Percentiles rank a stretch among this genome's conserved stretches.
Conservation (phyloP, 35 echinoderm and acorn worm species). For the Stichopus chloronotus region DNA sequence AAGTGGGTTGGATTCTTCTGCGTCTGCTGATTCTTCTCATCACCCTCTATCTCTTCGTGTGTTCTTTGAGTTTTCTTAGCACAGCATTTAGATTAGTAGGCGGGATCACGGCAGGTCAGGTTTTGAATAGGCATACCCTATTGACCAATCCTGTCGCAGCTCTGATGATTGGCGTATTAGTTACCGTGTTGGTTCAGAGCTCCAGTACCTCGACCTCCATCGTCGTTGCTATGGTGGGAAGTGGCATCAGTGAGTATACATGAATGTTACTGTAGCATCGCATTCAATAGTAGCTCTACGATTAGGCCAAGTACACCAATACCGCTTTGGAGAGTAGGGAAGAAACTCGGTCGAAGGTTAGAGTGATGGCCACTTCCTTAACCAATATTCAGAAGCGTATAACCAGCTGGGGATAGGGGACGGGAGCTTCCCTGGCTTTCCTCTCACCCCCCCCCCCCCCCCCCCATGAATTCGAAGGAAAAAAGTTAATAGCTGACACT, state of each 20-base stretch:
- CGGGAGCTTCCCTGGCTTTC: too few species aligned
- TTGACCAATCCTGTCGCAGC: conserved; percentile 76
- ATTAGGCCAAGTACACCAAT: background rate
- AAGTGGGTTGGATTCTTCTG: conserved; percentile 15
- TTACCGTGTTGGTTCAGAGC: conserved; percentile 85
- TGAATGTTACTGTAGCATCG: too few species aligned
- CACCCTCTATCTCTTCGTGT: conserved; percentile 85
- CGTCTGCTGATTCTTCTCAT: conserved; percentile 45
- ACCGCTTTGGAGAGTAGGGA: background rate
- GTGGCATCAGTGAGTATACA: conserved; percentile 6
- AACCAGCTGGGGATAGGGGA: too few species aligned
- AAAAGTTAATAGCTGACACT: too few species aligned
- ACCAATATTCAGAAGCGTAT: too few species aligned
- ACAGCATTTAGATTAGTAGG: conserved; percentile 79
- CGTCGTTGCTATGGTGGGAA: conserved; percentile 86
- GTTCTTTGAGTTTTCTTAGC: conserved; percentile 83
- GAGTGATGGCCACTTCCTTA: too few species aligned
- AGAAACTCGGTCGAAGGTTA: too few species aligned
- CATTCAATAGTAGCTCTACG: background rate
- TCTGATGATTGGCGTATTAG: conserved; percentile 82
- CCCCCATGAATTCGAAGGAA: too few species aligned
- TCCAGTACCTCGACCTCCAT: conserved; percentile 88
- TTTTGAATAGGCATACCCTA: conserved; percentile 66
- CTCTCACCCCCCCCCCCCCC: too few species aligned
- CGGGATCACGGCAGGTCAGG: conserved; percentile 64